phyloP scores from a whole-genome alignment of 2,797 vertebrate species.

The Pseudochromis fuscus region DNA sequence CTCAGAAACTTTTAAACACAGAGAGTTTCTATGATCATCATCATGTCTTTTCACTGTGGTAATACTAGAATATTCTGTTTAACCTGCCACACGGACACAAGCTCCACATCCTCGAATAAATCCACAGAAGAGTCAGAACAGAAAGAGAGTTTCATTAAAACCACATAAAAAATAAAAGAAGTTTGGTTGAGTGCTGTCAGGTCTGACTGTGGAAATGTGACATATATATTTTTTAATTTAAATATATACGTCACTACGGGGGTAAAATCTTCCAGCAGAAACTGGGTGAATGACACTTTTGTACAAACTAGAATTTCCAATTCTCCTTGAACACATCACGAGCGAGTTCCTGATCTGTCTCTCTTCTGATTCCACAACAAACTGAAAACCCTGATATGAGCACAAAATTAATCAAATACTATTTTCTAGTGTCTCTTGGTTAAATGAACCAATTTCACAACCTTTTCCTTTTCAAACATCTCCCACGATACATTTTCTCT shows the following conservation, averaged over 20 bases:
- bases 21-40: background rate
- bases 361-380: background rate
- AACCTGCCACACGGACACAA: background rate
- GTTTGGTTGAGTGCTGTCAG: background rate
- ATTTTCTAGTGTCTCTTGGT: too few species aligned
- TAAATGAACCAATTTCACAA: too few species aligned
- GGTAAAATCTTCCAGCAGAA: background rate
- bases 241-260: background rate
- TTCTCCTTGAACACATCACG: background rate
- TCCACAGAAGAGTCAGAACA: background rate
- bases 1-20: conserved; percentile 23
- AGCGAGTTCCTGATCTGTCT: background rate
- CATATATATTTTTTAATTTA: background rate
- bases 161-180: too few species aligned
- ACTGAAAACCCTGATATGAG: too few species aligned
- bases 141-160: background rate
- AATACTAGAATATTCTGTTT: background rate
- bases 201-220: background rate
- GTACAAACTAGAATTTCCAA: background rate
- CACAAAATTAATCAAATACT: too few species aligned
- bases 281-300: background rate
- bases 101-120: background rate
- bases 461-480: too few species aligned
- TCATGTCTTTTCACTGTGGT: background rate
- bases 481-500: too few species aligned